phyloP scores from a whole-genome alignment of 2,888 invertebrate species.

The Tanytarsus gracilentus region DNA sequence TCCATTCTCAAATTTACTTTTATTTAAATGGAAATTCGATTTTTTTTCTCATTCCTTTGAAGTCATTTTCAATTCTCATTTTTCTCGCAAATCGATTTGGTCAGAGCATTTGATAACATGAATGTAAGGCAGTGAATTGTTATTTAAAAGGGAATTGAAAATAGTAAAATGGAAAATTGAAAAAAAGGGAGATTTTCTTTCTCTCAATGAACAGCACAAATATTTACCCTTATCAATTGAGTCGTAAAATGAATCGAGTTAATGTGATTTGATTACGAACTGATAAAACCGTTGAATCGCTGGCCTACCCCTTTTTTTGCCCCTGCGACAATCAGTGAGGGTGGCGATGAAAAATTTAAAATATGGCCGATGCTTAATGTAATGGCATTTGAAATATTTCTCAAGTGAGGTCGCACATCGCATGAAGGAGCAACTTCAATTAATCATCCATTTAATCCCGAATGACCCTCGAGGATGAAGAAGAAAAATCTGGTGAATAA shows the following conservation, averaged over 20 bases:
- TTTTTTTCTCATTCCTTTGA: conserved; percentile 18
- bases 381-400: conserved; percentile 22
- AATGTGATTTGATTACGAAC: conserved; percentile 29
- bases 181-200: conserved; percentile 21
- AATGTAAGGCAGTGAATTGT: conserved; percentile 17
- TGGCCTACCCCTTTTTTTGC: conserved; percentile 8
- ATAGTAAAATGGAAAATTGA: conserved; percentile 20
- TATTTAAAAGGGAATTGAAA: conserved; percentile 5
- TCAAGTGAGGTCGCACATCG: not conserved
- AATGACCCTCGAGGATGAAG: conserved; percentile 22
- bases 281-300: conserved; percentile 27
- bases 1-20: not conserved
- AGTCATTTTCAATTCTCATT: conserved; percentile 25
- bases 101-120: conserved; percentile 12
- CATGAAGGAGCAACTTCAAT: conserved; percentile 28
- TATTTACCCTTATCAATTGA: conserved; percentile 30
- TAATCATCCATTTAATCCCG: conserved; percentile 28
- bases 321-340: not conserved
- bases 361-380: conserved; percentile 17
- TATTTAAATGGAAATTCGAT: conserved; percentile 20
- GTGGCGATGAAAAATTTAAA: not conserved
- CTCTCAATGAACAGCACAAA: conserved; percentile 18
- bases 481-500: not conserved
- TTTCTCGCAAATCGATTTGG: not conserved
- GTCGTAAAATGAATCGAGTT: conserved; percentile 29